These are phyloP conservation scores for Aphis gossypii DNA, from an alignment of 1,140 invertebrate species.

Conservation along the genomic window DNA sequence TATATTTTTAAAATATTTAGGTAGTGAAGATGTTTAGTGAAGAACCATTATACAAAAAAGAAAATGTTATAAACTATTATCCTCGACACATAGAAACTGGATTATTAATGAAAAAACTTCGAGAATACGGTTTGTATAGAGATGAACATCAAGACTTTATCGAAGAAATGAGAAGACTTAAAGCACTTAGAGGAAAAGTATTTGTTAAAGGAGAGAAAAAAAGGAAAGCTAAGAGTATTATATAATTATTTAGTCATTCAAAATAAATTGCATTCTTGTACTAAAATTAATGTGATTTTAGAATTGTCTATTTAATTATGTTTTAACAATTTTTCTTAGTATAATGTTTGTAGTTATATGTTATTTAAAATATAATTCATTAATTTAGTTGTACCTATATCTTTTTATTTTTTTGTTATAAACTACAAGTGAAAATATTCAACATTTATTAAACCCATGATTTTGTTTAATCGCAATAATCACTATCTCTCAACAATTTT, in stretches of 20 bases:
- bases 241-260: background rate
- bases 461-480: too few relatives aligned
- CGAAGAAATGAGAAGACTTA: constrained; percentile 84
- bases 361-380: background rate
- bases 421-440: background rate
- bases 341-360: background rate
- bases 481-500: too few relatives aligned
- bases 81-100: constrained; percentile 81
- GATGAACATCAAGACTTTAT: constrained; percentile 93
- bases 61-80: constrained; percentile 84
- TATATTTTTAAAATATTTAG: constrained; percentile 63
- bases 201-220: constrained; percentile 57
- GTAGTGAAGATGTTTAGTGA: constrained; percentile 81
- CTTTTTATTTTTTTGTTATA: background rate
- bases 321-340: background rate
- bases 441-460: background rate
- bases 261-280: background rate
- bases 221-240: constrained; percentile 36
- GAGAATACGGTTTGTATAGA: constrained; percentile 81
- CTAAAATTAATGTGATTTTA: background rate
- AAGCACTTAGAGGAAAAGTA: constrained; percentile 79
- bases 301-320: background rate
- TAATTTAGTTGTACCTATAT: background rate
- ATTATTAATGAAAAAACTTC: constrained; percentile 73
- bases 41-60: constrained; percentile 76